Percentiles rank a stretch among this genome's conserved stretches.
These are phyloP conservation scores for Clarias gariepinus DNA, from an alignment of 2,113 vertebrate genomes.

Conservation along the genomic window DNA sequence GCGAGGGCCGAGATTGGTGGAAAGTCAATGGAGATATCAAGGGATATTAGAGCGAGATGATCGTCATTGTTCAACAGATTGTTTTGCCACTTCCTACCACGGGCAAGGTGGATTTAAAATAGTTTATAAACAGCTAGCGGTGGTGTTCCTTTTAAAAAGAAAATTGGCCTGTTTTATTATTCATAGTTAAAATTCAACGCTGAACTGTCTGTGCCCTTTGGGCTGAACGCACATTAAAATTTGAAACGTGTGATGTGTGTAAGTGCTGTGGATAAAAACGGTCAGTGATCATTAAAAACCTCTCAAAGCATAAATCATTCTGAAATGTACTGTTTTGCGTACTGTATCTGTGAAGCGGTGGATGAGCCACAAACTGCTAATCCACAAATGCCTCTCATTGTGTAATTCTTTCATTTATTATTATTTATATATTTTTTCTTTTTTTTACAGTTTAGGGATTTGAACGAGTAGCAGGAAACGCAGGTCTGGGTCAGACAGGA, in stretches of 20 bases:
- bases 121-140: not conserved
- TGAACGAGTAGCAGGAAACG: not conserved
- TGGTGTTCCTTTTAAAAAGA: conserved; percentile 3
- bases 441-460: no score
- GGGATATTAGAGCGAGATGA: not conserved
- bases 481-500: not conserved
- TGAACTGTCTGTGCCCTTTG: conserved; percentile 6
- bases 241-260: not conserved
- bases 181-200: not conserved
- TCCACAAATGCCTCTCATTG: not conserved
- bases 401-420: not conserved
- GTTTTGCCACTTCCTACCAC: not conserved
- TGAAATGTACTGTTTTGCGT: not conserved
- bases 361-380: not conserved
- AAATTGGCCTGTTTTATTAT: not conserved
- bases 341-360: not conserved
- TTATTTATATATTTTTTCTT: no score
- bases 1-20: not conserved
- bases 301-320: conserved; percentile 20
- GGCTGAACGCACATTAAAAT: not conserved
- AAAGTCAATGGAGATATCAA: not conserved
- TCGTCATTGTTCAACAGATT: not conserved
- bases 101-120: not conserved
- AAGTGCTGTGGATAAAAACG: conserved; percentile 18
- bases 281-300: conserved; percentile 15